Evolutionary conservation across 2,797 vertebrate genomes (phyloP).

Genomic region (Sebastes oblongus): DNA sequence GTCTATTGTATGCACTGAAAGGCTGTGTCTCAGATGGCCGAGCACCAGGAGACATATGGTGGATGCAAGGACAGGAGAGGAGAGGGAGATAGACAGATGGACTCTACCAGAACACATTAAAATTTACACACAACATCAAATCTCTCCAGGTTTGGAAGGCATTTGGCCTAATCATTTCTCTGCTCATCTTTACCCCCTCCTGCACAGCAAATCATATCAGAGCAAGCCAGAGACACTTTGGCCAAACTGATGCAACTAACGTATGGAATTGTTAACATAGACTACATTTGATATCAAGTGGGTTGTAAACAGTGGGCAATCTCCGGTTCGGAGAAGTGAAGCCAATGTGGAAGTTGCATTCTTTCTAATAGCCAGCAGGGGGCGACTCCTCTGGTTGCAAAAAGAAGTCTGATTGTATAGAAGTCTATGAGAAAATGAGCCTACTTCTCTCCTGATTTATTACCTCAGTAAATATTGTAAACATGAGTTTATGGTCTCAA

Average conservation of each 20-base stretch:
- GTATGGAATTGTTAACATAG: neutral
- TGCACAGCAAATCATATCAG: neutral
- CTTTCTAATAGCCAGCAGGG: too few species aligned
- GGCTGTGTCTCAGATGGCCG: slow-evolving; percentile 11
- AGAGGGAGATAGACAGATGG: neutral
- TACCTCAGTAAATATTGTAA: too few species aligned
- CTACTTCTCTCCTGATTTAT: too few species aligned
- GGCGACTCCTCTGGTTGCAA: too few species aligned
- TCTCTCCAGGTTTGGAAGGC: neutral
- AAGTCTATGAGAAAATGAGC: too few species aligned
- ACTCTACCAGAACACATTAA: neutral
- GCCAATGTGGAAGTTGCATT: too few species aligned
- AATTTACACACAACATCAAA: neutral
- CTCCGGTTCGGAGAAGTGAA: too few species aligned
- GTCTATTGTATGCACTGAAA: neutral
- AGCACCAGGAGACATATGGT: neutral
- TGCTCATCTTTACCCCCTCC: neutral
- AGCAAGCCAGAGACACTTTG: neutral
- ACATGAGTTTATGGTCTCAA: too few species aligned
- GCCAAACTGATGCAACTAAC: neutral
- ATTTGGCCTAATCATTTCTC: neutral
- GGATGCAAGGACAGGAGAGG: neutral
- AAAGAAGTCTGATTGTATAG: too few species aligned
- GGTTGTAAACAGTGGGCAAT: too few species aligned
- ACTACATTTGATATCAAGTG: neutral